Evolutionary conservation across 2,797 vertebrate genomes (phyloP).

Genomic region (Oreonectes daqikongensis): DNA sequence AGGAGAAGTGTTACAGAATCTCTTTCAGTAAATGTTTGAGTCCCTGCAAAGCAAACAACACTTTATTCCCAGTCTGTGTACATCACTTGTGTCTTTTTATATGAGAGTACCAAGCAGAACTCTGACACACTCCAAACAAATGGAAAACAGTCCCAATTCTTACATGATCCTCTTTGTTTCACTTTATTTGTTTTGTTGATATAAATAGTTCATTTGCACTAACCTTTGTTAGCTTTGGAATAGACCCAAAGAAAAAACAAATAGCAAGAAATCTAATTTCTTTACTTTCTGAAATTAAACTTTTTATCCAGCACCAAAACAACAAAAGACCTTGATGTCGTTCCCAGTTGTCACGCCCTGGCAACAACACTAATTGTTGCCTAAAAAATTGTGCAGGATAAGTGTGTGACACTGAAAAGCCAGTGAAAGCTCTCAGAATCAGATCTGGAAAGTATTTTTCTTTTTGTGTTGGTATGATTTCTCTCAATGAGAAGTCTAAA

Average conservation of each 20-base stretch:
- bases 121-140: not conserved
- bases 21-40: conserved; percentile 37
- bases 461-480: not conserved
- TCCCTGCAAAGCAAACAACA: conserved; percentile 15
- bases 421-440: not conserved
- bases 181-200: not conserved
- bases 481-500: not conserved
- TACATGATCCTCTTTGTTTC: not conserved
- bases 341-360: not conserved
- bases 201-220: conserved; percentile 1
- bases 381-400: not conserved
- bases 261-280: not conserved
- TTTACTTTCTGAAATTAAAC: not conserved
- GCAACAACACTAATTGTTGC: not conserved
- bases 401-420: not conserved
- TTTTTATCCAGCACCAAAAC: not conserved
- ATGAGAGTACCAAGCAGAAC: conserved; percentile 6
- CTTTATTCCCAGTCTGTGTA: conserved; percentile 16
- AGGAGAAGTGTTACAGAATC: conserved; percentile 24
- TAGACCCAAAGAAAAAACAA: not conserved
- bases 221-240: conserved; percentile 4
- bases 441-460: not conserved
- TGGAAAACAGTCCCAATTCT: not conserved
- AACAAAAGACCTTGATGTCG: not conserved
- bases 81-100: conserved; percentile 2